Evolutionary conservation across 2,113 vertebrate species (phyloP).

Genomic region (Petroica traversi): DNA sequence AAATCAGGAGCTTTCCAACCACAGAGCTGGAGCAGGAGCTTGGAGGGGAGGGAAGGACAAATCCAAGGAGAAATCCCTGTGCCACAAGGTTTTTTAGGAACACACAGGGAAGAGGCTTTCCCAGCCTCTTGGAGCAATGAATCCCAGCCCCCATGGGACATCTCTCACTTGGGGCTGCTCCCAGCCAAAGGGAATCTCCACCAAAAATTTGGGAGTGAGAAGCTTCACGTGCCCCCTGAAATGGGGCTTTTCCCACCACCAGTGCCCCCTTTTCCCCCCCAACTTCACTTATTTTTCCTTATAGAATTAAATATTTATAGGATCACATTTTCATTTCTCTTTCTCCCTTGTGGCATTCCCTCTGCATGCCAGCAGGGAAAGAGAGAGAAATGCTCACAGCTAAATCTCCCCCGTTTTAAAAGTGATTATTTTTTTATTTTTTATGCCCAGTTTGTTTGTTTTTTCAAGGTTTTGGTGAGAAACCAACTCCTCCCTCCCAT

Average conservation of each 20-base stretch:
- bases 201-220: neutral
- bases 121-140: fast-evolving
- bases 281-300: neutral
- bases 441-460: slow-evolving; percentile 44
- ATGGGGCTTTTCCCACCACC: neutral
- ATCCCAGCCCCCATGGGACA: fast-evolving
- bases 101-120: fast-evolving
- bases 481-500: slow-evolving; percentile 61
- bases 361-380: neutral
- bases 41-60: neutral
- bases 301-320: neutral
- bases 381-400: neutral
- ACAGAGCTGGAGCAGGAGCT: neutral
- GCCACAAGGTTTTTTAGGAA: neutral
- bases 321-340: neutral
- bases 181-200: neutral
- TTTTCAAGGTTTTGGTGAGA: slow-evolving; percentile 71
- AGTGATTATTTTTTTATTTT: slow-evolving; percentile 44
- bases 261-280: fast-evolving
- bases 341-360: neutral
- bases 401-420: neutral
- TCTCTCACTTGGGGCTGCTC: neutral
- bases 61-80: too few relatives aligned
- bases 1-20: neutral
- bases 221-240: neutral